These are phyloP conservation scores for Hylyphantes graminicola DNA, from an alignment of 1,140 invertebrate genomes.

Conservation along the genomic window DNA sequence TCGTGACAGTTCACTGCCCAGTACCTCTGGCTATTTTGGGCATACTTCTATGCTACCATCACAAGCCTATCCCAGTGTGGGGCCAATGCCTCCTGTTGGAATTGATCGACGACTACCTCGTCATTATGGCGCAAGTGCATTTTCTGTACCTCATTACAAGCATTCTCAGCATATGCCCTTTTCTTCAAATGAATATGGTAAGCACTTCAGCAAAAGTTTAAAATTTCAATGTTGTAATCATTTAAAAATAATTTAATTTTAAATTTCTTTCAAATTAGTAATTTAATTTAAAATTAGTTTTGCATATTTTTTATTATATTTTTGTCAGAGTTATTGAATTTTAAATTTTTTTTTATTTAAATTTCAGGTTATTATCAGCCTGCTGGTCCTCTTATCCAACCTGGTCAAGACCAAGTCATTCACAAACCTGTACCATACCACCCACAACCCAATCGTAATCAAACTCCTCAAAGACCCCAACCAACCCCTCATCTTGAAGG, in stretches of 20 bases:
- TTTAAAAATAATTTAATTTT: background rate
- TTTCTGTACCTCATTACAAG: slow-evolving; percentile 62
- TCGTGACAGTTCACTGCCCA: background rate
- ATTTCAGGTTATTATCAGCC: slow-evolving; percentile 63
- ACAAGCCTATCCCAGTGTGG: slow-evolving; percentile 37
- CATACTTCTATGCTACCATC: slow-evolving; percentile 6
- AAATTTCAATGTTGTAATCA: background rate
- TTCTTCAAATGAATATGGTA: slow-evolving; percentile 60
- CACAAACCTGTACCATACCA: slow-evolving; percentile 63
- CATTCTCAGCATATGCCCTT: slow-evolving; percentile 52
- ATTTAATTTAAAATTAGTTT: too few relatives aligned
- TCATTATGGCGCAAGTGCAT: slow-evolving; percentile 59
- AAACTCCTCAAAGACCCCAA: slow-evolving; percentile 40
- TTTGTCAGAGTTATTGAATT: background rate
- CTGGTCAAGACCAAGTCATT: slow-evolving; percentile 60
- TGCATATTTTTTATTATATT: background rate
- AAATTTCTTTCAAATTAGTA: background rate
- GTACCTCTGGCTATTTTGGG: slow-evolving; percentile 28
- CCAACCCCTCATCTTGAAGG: slow-evolving; percentile 21
- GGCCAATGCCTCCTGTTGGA: slow-evolving; percentile 16
- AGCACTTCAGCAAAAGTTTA: background rate
- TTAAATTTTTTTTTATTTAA: background rate
- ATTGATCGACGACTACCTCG: slow-evolving; percentile 41
- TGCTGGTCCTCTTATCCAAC: slow-evolving; percentile 63
- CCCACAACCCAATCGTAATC: slow-evolving; percentile 50